Evolutionary conservation across 2,888 invertebrate genomes (phyloP), one percentile per base, ranked within the genome.

Genomic region (Hypena proboscidalis): DNA sequence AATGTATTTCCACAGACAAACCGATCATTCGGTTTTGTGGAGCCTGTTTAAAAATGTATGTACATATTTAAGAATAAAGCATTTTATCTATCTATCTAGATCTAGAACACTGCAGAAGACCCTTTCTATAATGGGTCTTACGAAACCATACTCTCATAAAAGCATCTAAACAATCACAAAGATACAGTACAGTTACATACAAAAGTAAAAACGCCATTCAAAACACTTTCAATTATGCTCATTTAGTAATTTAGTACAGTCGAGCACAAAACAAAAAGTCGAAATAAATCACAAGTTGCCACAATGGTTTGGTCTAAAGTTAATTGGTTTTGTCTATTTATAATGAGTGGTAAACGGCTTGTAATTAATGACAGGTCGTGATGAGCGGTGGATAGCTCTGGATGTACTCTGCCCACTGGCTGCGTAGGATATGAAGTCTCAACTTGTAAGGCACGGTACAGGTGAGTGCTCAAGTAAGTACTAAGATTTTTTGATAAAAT

Each of bases 261-360:
- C 64, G 57, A 36, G 44, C 37, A 49, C 63, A 69, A 71, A 64
- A 64, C 64, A 64, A 67, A 68, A 74, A 74, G 67, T 51, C 25
- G 36, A 71, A 75, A 85, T 85, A 82, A 85, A 86, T 84, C 83
- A 83, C 50, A 66, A 66, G 52, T 44, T 43, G 44, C 44, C 60
- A 64, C 59, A 64, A 68, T 68, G 60, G 69, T 55, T 60, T 81
- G 76, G 74, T 78, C 38, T 77, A 72, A 75, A 80, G 63, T 67
- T 81, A 83, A 83, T 83, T 81, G 83, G 81, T 80, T 80, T 78
- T 76, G 80, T 83, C 85, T 83, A 80, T 81, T 79, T 80, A 80
- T 87, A 88, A 89, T 85, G 82, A 80, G 82, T 62, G 72, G 75
- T 83, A 83, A 85, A 79, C 76, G 77, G 78, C 67, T 64, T 67